phyloP scores from a whole-genome alignment of 2,888 invertebrate species.

The Pachliopta kotzebuea region DNA sequence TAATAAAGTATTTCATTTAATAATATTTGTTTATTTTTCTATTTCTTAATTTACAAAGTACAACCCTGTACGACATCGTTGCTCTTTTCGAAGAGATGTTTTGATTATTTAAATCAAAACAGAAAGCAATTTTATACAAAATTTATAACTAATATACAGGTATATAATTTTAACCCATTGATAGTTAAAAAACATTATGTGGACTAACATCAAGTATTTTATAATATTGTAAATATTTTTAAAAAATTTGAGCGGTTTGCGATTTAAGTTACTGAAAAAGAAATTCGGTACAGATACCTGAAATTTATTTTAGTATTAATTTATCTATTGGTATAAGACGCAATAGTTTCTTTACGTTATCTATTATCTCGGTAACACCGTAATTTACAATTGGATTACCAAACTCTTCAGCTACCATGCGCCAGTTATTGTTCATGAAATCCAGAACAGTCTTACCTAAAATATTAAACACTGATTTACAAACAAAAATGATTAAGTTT shows the following conservation, averaged over 20 bases:
- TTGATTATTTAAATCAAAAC: too few relatives aligned
- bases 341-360: conserved; percentile 47
- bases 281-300: too few relatives aligned
- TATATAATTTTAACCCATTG: too few relatives aligned
- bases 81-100: too few relatives aligned
- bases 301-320: conserved; percentile 31
- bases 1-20: too few relatives aligned
- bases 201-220: too few relatives aligned
- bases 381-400: conserved; percentile 57
- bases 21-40: too few relatives aligned
- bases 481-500: not conserved
- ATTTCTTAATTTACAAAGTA: too few relatives aligned
- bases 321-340: conserved; percentile 44
- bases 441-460: conserved; percentile 51
- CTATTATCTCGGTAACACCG: conserved; percentile 45
- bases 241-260: not conserved
- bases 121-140: too few relatives aligned
- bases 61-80: too few relatives aligned
- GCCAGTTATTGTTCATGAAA: conserved; percentile 62
- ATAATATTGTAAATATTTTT: not conserved
- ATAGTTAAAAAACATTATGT: too few relatives aligned
- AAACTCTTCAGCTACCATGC: conserved; percentile 55
- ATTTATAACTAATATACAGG: too few relatives aligned
- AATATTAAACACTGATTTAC: conserved; percentile 28
- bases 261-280: not conserved